Conservation (phyloP, 2,113 vertebrate genomes). For the Gallinago media region DNA sequence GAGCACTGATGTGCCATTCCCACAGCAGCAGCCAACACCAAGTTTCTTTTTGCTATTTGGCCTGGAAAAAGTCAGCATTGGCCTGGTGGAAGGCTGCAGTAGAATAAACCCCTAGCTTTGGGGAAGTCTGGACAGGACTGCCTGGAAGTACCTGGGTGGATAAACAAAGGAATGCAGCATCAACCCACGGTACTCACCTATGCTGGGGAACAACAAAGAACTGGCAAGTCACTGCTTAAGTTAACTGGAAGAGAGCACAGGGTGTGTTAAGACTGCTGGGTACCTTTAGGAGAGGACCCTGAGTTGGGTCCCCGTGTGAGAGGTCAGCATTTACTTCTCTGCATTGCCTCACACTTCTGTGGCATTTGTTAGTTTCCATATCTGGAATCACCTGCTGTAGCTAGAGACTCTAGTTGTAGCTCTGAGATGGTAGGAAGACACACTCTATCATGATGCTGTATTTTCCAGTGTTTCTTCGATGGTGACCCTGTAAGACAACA, state of each 20-base stretch:
- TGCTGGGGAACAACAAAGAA: not conserved
- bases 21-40: not conserved
- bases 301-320: not conserved
- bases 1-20: not conserved
- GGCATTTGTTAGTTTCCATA: not conserved
- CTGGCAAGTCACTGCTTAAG: not conserved
- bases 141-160: not conserved
- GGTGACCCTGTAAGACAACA: not conserved
- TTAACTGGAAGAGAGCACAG: not conserved
- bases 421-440: not conserved
- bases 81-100: not conserved
- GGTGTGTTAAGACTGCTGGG: not conserved
- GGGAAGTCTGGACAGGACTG: not conserved
- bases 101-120: not conserved
- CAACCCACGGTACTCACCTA: not conserved
- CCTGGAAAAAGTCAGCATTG: not conserved
- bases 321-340: not conserved
- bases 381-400: not conserved
- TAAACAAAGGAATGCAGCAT: accelerated
- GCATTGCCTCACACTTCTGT: not conserved
- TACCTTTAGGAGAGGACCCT: not conserved
- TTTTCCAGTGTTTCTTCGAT: not conserved
- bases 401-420: not conserved
- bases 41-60: not conserved
- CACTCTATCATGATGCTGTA: not conserved